These are phyloP conservation scores for Drosophila bocki DNA, from an alignment of 1,140 invertebrate genomes.

Conservation along the genomic window DNA sequence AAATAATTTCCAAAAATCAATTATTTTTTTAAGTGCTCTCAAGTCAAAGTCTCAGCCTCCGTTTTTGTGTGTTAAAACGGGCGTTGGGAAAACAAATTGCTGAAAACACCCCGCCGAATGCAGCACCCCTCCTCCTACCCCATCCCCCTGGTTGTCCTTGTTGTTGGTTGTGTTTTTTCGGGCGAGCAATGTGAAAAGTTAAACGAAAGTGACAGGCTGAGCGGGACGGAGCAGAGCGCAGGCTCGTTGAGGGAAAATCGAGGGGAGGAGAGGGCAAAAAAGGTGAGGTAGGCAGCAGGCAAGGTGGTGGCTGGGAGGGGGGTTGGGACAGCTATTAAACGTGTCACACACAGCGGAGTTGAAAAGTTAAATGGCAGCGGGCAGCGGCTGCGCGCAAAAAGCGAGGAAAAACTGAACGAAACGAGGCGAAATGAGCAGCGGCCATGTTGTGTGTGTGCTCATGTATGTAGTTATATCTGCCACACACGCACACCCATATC, in stretches of 20 bases:
- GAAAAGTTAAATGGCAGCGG: constrained; percentile 79
- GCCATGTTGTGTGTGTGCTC: constrained; percentile 60
- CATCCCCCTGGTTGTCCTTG: constrained; percentile 17
- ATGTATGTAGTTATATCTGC: constrained; percentile 46
- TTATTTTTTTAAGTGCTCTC: constrained; percentile 30
- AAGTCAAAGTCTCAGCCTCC: constrained; percentile 68
- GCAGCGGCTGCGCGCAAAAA: constrained; percentile 43
- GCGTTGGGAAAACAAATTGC: constrained; percentile 82
- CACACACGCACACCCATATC: constrained; percentile 37
- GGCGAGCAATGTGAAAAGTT: constrained; percentile 71
- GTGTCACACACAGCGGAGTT: constrained; percentile 77
- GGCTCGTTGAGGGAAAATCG: constrained; percentile 29
- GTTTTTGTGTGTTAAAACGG: constrained; percentile 70
- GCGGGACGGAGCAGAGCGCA: constrained; percentile 32
- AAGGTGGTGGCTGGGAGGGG: constrained; percentile 9
- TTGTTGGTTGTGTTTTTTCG: constrained; percentile 55
- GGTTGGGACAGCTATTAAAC: constrained; percentile 65
- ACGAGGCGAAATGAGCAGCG: constrained; percentile 58
- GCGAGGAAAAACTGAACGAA: constrained; percentile 23
- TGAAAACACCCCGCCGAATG: constrained; percentile 72
- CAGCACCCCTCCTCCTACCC: neutral
- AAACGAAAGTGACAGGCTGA: constrained; percentile 82
- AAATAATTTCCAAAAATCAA: neutral
- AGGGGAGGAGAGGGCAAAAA: neutral
- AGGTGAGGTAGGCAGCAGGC: constrained; percentile 1